phyloP scores from a whole-genome alignment of 2,113 vertebrate species.

The Romanogobio albipinnatus region DNA sequence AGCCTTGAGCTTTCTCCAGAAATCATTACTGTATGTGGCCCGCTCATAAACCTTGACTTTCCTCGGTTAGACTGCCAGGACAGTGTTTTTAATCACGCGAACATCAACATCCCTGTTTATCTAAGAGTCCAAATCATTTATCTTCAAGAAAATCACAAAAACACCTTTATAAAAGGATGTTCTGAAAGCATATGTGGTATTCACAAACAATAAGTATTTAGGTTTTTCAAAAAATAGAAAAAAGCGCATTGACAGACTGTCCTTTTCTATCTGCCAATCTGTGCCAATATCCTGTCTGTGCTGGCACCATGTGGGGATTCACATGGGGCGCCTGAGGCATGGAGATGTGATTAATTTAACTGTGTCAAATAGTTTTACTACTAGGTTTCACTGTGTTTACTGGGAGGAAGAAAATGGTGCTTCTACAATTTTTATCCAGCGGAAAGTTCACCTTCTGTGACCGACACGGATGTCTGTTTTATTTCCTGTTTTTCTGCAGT shows the following conservation, averaged over 20 bases:
- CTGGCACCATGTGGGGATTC: constrained; percentile 64
- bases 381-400: constrained; percentile 41
- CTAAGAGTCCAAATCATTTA: constrained; percentile 31
- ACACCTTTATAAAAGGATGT: background rate
- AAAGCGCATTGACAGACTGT: constrained; percentile 37
- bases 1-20: constrained; percentile 59
- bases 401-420: constrained; percentile 4
- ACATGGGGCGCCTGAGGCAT: constrained; percentile 66
- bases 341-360: constrained; percentile 55
- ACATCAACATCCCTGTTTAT: constrained; percentile 27
- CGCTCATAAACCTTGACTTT: constrained; percentile 38
- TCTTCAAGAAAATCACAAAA: constrained; percentile 23
- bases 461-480: constrained; percentile 7
- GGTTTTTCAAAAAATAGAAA: background rate
- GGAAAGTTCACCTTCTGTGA: background rate
- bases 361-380: constrained; percentile 32
- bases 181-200: constrained; percentile 2
- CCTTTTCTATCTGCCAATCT: constrained; percentile 49
- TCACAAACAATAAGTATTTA: background rate
- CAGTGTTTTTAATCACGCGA: constrained; percentile 43
- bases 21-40: constrained; percentile 48
- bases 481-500: background rate
- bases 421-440: constrained; percentile 23
- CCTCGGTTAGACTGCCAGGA: constrained; percentile 31
- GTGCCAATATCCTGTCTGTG: constrained; percentile 64